Evolutionary conservation across 2,797 vertebrate genomes (phyloP), one percentile per base, ranked within the genome.

Genomic region (Alectoris magna): DNA sequence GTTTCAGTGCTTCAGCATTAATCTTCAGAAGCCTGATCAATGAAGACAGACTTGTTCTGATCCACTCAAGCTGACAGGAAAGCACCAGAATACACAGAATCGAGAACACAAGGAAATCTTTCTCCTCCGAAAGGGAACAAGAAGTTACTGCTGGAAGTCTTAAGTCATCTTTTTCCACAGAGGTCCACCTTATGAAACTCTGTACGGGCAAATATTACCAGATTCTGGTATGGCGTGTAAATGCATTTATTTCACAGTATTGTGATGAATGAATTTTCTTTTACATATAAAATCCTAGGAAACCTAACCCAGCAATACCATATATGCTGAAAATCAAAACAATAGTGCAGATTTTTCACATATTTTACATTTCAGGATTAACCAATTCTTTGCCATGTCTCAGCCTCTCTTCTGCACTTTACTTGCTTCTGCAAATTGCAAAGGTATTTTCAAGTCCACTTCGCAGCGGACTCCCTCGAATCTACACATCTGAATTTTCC

Each of bases 261-360:
- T 41, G 16, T 31, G 62, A 72, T 49, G 19, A 78, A 6, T 22
- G 74, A 53, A 92, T 34, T 6, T 55, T 83, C 12, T n/a, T 63
- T 44, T 22, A 5, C 39, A 7, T 22, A 58, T 19, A 44, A 58
- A 58, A 49, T 22, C 49, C 19, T 34, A 55, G 31, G 51, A 24
- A 58, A 77, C 39, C 48, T 81, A 44, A 44, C 48, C 4, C 31
- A 49, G 34, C 27, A 63, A 34, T 14, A 60, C 6, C 0, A 0
- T 51, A 39, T 58, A 53, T 82, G 39, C 70, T 62, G 44, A 87
- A 78, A 84, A 72, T n/a, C 74, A 53, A 22, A 76, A 70, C 22
- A 1, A 0, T 6, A 59, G 26, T 36, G 23, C 0, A 0, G 22
- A 63, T 49, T 88, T 80, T 46, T 26, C 15, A 18, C 1, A 14